Evolutionary conservation across 2,888 invertebrate genomes (phyloP), one percentile per base, ranked within the genome.

Genomic region (Hirtodrosophila confusa): DNA sequence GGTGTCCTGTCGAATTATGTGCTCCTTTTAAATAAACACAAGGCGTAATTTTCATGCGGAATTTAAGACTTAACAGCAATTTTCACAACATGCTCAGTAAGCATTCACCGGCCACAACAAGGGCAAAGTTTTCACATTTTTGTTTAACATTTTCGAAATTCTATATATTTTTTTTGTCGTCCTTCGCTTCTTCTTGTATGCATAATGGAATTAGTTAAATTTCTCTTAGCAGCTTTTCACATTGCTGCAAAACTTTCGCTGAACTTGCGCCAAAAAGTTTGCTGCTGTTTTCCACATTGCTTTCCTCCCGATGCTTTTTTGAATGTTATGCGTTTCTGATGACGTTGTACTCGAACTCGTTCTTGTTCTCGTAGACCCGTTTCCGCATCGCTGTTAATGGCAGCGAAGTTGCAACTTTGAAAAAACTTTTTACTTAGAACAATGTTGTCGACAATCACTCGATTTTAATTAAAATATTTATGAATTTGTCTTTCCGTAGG

Each of bases 381-480:
- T 65, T 73, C 58, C 75, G 72, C 53, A 54, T 12, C 54, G 57
- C 62, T 63, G 47, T 73, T 77, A 77, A 75, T 77, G 77, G 50
- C 77, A 73, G 39, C 54, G 12, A 67, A 67, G 69, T 75, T 70
- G 86, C 80, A 83, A 63, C 65, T 74, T 58, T 44, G 50, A 48
- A 48, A 66, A 63, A 86, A 73, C 80, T 86, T 86, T 76, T 65
- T 65, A 84, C 78, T 86, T 78, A 76, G 80, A 83, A 86, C 80
- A 83, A 83, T 70, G 64, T 65, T 69, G 73, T 41, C 80, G 78
- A 58, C 75, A 75, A 80, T 71, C 69, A 71, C 70, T 75, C 80
- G 63, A 78, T 78, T 83, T 86, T 86, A 83, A 83, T 83, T 83
- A 83, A 86, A 86, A 86, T 86, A 83, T 83, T 83, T 84, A 80